phyloP scores from a whole-genome alignment of 2,113 vertebrate species.

The Rallus limicola region DNA sequence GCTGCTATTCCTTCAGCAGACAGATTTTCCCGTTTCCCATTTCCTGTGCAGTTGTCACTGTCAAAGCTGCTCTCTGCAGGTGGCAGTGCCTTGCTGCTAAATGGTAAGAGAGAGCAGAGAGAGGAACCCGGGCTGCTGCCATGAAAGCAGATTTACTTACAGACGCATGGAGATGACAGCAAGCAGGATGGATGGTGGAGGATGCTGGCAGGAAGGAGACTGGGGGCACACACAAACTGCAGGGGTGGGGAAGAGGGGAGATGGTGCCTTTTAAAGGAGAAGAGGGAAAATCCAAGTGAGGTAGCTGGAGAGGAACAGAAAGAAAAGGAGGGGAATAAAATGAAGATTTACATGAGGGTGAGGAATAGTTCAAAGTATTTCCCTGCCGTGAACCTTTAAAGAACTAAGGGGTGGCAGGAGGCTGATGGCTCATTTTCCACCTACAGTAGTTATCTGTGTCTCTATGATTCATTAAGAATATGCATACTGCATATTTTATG shows the following conservation, averaged over 20 bases:
- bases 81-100: constrained; percentile 37
- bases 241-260: neutral
- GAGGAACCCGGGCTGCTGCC: neutral
- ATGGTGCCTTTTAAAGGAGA: neutral
- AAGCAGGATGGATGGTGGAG: neutral
- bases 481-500: neutral
- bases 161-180: neutral
- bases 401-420: neutral
- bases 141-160: neutral
- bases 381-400: neutral
- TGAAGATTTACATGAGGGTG: neutral
- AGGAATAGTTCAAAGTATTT: neutral
- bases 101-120: neutral
- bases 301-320: neutral
- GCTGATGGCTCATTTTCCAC: neutral
- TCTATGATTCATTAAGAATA: neutral
- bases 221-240: neutral
- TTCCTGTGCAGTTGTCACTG: neutral
- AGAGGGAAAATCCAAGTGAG: neutral
- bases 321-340: neutral
- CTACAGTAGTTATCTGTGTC: neutral
- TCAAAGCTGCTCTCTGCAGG: constrained; percentile 4
- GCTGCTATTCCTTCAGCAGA: neutral
- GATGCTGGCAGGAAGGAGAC: neutral
- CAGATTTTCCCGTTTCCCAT: neutral